Evolutionary conservation across 2,113 vertebrate species (phyloP), one percentile per base, ranked within the genome.

Genomic region (Balaenoptera acutorostrata): DNA sequence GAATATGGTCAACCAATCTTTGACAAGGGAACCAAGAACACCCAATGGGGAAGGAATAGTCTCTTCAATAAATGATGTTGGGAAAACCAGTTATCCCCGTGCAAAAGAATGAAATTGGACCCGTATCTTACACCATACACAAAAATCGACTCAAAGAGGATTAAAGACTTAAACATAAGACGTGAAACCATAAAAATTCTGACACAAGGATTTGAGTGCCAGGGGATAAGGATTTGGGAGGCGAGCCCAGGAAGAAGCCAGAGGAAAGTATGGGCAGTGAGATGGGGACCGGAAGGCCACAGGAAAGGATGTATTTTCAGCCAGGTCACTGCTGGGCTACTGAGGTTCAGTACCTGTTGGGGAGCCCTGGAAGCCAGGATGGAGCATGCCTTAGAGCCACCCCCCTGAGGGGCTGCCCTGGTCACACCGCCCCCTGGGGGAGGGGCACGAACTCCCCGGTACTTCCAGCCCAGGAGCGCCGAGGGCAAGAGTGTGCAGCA

Each of bases 401-500:
- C 2, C 41, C 49, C 25, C 41, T 18, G 5, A 29, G 8, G 33
- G 33, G 36, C 44, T 86, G n/a, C 84, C 46, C n/a, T 63, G 1
- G 20, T 74, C n/a, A 17, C 57, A 27, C 52, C 11, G 0, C 8
- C 9, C 31, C 31, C 11, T 31, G 44, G 3, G 15, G n/a, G 61
- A 18, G 52, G 4, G 49, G 39, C 39, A 12, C 0, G 3, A 6
- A 23, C 55, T n/a, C 20, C 74, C 18, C 0, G 0, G 15, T 15
- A 5, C 55, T 20, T 52, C 27, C 29, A n/a, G 75, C 84, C 75
- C 21, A 25, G 29, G 87, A 39, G 59, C 5, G 14, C 64, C 3
- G 1, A 1, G 20, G n/a, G 49, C 29, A 7, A 0, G 27, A 13
- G 15, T 3, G 0, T 3, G 3, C 9, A 12, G 25, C 18, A 13